Evolutionary conservation across 2,113 vertebrate species (phyloP).

Genomic region (Colius striatus): DNA sequence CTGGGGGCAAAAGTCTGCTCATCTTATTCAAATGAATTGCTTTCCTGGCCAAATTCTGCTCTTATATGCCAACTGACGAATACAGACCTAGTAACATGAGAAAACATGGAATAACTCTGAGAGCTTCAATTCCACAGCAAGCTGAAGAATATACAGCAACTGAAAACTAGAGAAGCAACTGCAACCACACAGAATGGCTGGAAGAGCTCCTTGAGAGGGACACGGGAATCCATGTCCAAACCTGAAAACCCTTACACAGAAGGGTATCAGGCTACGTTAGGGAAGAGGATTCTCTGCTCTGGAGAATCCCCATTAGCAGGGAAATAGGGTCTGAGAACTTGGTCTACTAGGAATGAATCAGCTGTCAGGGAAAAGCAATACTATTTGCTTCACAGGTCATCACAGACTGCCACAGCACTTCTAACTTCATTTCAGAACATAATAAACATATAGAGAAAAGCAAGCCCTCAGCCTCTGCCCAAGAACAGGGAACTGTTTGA

Average conservation of each 20-base stretch:
- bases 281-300: not conserved
- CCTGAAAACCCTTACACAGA: not conserved
- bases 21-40: slow-evolving; percentile 68
- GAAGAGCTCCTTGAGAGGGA: not conserved
- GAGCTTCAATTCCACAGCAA: slow-evolving; percentile 1
- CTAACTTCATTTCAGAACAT: not conserved
- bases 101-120: slow-evolving; percentile 59
- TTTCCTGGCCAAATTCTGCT: slow-evolving; percentile 64
- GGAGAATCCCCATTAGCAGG: not conserved
- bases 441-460: not conserved
- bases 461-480: not conserved
- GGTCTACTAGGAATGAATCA: not conserved
- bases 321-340: not conserved
- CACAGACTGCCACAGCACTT: not conserved
- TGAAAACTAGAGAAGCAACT: slow-evolving; percentile 1
- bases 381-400: not conserved
- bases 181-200: not conserved
- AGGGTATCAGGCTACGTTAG: not conserved
- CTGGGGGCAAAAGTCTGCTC: slow-evolving; percentile 68
- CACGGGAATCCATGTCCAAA: not conserved
- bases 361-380: not conserved
- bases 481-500: not conserved
- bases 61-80: slow-evolving; percentile 58
- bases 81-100: slow-evolving; percentile 62
- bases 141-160: slow-evolving; percentile 10